Evolutionary conservation across 2,888 invertebrate species (phyloP), one percentile per base, ranked within the genome.

Genomic region (Dasysyrphus albostriatus): DNA sequence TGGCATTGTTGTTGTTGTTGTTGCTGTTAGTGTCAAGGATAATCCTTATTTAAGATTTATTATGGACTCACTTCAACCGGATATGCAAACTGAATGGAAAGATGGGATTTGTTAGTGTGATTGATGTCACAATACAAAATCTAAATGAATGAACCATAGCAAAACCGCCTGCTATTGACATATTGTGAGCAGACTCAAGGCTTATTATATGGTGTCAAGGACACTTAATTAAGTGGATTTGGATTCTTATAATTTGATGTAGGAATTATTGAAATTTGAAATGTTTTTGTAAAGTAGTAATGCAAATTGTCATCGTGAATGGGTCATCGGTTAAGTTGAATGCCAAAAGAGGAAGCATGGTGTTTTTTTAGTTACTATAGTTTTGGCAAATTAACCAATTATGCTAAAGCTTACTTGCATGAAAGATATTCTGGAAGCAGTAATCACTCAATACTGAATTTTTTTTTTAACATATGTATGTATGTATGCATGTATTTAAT

Each of bases 11-110:
- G 24, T 24, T 24, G 24, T 24, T 24, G 24, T 24, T 65, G 24
- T 24, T 65, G 24, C 32, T 54, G 54, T 74, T 54, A 34, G 47
- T 44, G 61, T 49, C 76, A 61, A 63, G 39, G 61, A 54, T 75
- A 79, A 58, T 74, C 79, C 79, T 63, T 75, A 79, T 79, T 79
- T 49, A 74, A 63, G 83, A 75, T 79, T 83, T 83, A 83, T 82
- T 72, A 83, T 79, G 42, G 32, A 6, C 61, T 42, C 39, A 59
- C 16, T 59, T 59, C 19, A 59, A 10, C 5, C 3, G 8, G 42
- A 19, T 51, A 32, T 32, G 32, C 5, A 32, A 32, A 8, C 7
- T 5, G 16, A 58, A 58, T 51, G 16, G 9, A 12, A 5, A 0
- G 37, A 42, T 59, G 19, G 34, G 16, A 59, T 59, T 19, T 61